Percentiles rank a stretch among this genome's conserved stretches.
Evolutionary conservation across 2,113 vertebrate species (phyloP).

Genomic region (Triplophysa siluroides): DNA sequence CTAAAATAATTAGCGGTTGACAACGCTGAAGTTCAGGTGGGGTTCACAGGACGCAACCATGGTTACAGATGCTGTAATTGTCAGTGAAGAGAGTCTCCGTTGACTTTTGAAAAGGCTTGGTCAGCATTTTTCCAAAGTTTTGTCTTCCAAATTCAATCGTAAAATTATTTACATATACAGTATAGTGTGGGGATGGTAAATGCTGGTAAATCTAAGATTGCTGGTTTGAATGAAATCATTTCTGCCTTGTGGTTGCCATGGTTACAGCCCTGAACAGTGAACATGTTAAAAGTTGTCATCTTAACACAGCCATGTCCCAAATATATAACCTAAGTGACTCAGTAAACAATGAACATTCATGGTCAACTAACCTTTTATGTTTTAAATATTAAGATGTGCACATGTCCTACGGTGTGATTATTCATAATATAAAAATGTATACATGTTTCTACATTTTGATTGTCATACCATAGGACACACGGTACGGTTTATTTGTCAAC

Average conservation of each 20-base stretch:
- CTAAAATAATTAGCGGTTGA: constrained; percentile 33
- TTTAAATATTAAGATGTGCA: too few relatives aligned
- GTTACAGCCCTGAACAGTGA: neutral
- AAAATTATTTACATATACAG: neutral
- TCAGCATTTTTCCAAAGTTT: neutral
- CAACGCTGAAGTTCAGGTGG: constrained; percentile 1
- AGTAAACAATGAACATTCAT: neutral
- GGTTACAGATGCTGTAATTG: constrained; percentile 24
- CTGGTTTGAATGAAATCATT: neutral
- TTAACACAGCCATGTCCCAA: neutral
- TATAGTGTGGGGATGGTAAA: too few relatives aligned
- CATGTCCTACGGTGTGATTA: too few relatives aligned
- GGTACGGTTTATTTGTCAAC: too few relatives aligned
- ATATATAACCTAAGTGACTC: neutral
- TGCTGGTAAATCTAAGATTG: too few relatives aligned
- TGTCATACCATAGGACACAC: too few relatives aligned
- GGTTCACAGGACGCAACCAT: constrained; percentile 2
- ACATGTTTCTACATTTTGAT: too few relatives aligned
- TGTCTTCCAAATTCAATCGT: neutral
- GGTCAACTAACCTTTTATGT: too few relatives aligned
- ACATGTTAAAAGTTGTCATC: constrained; percentile 6
- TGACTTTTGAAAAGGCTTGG: neutral
- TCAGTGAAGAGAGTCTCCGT: neutral
- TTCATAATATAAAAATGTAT: neutral
- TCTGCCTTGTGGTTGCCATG: neutral